Evolutionary conservation across 37 sponge, comb jelly and placozoan genomes (phyloP), one percentile per base, ranked within the genome.

Genomic region (Theonella swinhoei): DNA sequence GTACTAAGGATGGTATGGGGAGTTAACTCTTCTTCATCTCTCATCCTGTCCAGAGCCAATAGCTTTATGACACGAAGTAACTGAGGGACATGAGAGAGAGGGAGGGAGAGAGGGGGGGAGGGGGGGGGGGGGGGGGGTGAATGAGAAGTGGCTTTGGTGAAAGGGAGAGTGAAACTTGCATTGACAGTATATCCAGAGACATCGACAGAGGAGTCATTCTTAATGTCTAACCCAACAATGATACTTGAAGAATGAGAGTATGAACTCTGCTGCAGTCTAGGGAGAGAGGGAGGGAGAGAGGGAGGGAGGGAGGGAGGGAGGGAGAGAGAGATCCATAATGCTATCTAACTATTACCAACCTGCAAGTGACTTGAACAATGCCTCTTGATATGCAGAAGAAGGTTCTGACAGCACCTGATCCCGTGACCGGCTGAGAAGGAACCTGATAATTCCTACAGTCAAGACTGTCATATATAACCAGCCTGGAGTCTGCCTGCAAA

Each of bases 311-410:
- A 8, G 67, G 22, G 67, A 25, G 67, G 26, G 67, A 62, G 2
- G n/a, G n/a, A n/a, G n/a, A n/a, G n/a, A 62, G 17, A 76, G 54
- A 72, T 9, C 4, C 39, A 72, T 40, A 33, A 36, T 19, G 39
- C n/a, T 72, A 32, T 36, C 14, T 35, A 22, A 72, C 5, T n/a
- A 14, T 47, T 35, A 9, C 85, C 26, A 29, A 88, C 88, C 71
- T 77, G 25, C 77, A 41, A 14, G 82, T 59, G 17, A 81, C 77
- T 3, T 62, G 43, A 5, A 90, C 72, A 30, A 63, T 40, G 0
- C 91, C 91, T 63, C 91, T 75, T 38, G 70, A 32, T 4, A 90
- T 75, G 54, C 91, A 90, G 60, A 85, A 85, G 74, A 90, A 85
- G 30, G 86, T 85, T 39, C 81, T 80, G 2, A 90, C 91, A 70